These are phyloP conservation scores for Danio choprae DNA, from an alignment of 2,797 vertebrate species.

Conservation along the genomic window DNA sequence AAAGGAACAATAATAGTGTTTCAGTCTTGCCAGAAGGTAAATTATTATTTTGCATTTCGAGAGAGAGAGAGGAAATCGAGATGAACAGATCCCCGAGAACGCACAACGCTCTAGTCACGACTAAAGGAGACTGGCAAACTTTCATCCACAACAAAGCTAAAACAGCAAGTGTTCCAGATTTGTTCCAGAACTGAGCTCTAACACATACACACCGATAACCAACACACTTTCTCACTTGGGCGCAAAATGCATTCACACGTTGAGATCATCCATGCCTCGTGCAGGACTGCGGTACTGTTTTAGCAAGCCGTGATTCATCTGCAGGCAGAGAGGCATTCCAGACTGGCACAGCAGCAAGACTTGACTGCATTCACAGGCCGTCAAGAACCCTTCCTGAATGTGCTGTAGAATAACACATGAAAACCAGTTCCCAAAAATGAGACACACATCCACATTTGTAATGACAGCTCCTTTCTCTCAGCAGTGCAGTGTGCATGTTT, in stretches of 20 bases:
- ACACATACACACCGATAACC: slow-evolving; percentile 48
- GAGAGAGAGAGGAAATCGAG: slow-evolving; percentile 18
- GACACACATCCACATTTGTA: slow-evolving; percentile 27
- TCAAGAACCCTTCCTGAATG: slow-evolving; percentile 67
- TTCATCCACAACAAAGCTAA: slow-evolving; percentile 40
- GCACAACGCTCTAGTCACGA: slow-evolving; percentile 37
- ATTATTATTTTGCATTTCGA: slow-evolving; percentile 8
- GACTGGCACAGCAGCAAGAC: slow-evolving; percentile 68
- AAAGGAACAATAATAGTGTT: slow-evolving; percentile 14
- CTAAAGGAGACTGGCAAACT: slow-evolving; percentile 36
- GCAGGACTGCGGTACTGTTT: slow-evolving; percentile 67
- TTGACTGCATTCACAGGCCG: slow-evolving; percentile 67
- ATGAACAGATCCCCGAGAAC: slow-evolving; percentile 33
- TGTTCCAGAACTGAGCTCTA: slow-evolving; percentile 46
- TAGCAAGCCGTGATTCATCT: slow-evolving; percentile 76
- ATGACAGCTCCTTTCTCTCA: slow-evolving; percentile 57
- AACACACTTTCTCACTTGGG: slow-evolving; percentile 41
- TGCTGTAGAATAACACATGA: slow-evolving; percentile 53
- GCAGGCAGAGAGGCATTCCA: slow-evolving; percentile 66
- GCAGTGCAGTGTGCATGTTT: slow-evolving; percentile 70
- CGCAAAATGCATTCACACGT: slow-evolving; percentile 61
- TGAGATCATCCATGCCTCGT: slow-evolving; percentile 62
- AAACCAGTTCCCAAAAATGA: slow-evolving; percentile 27
- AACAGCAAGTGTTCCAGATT: slow-evolving; percentile 49
- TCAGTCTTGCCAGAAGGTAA: slow-evolving; percentile 17